A percentile compares a stretch with the other conserved stretches of the same genome.
Conservation (phyloP, 2,113 vertebrate species). For the Circaetus cinerascens region DNA sequence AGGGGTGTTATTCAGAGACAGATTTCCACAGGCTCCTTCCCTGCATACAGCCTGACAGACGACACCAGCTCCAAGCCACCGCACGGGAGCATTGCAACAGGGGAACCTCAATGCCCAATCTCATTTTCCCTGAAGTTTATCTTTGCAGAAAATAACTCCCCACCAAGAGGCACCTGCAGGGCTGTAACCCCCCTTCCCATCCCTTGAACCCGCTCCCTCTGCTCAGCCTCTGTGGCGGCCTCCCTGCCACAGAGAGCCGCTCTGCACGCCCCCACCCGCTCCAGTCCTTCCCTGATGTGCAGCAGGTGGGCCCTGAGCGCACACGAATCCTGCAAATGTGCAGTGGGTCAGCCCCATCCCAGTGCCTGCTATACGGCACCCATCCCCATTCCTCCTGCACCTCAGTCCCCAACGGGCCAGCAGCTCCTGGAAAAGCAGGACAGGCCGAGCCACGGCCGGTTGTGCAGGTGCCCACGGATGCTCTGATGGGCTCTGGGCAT, state of each 20-base stretch:
- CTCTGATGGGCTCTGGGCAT: neutral
- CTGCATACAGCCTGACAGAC: neutral
- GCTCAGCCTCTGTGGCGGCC: neutral
- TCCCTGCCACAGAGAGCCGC: accelerated
- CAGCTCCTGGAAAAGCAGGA: neutral
- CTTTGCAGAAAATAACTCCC: neutral
- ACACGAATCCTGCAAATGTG: accelerated
- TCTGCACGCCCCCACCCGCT: neutral
- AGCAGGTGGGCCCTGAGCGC: neutral
- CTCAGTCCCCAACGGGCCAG: accelerated
- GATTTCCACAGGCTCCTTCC: neutral
- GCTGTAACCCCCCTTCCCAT: neutral
- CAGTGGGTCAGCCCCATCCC: accelerated
- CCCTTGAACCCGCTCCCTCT: neutral
- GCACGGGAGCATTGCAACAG: accelerated
- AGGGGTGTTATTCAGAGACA: too few species aligned
- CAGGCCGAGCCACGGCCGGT: accelerated
- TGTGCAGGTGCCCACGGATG: neutral
- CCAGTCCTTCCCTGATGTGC: neutral
- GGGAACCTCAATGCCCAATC: neutral
- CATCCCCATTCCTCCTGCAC: neutral
- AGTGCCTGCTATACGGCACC: neutral
- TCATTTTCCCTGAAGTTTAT: neutral
- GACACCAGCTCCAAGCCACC: neutral
- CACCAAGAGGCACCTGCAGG: neutral